Evolutionary conservation across 1,140 invertebrate species (phyloP).

Genomic region (Trichoplusia ni): DNA sequence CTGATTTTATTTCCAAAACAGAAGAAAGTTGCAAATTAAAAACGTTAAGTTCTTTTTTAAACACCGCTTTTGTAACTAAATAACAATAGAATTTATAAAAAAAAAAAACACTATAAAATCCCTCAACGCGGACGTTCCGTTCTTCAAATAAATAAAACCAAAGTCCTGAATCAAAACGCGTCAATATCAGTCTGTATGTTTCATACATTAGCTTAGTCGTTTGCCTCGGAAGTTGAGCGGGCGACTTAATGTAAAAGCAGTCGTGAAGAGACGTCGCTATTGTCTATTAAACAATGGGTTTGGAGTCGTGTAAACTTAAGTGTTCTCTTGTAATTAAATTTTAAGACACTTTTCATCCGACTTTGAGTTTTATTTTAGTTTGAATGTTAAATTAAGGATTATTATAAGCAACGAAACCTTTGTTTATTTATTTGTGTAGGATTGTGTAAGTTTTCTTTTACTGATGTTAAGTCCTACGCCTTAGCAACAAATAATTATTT

Average conservation of each 20-base stretch:
- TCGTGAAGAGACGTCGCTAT: conserved; percentile 13
- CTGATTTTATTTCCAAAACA: too few relatives aligned
- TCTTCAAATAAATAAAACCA: background rate
- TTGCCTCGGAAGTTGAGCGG: conserved; percentile 19
- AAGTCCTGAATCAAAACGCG: background rate
- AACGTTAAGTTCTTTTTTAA: too few relatives aligned
- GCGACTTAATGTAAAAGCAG: conserved; percentile 28
- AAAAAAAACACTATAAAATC: too few relatives aligned
- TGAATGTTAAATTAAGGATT: background rate
- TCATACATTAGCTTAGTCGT: conserved; percentile 23
- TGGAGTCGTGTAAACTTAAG: conserved; percentile 30
- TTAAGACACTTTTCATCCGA: conserved; percentile 32
- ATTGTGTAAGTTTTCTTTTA: too few relatives aligned
- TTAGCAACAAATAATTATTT: too few relatives aligned
- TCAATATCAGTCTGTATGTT: conserved; percentile 18
- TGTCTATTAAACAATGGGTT: conserved; percentile 24
- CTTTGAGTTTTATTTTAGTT: background rate
- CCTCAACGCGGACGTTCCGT: too few relatives aligned
- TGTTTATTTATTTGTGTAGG: too few relatives aligned
- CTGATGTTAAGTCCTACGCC: too few relatives aligned
- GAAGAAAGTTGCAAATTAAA: too few relatives aligned
- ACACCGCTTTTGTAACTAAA: too few relatives aligned
- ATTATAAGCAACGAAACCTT: background rate
- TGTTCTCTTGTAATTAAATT: conserved; percentile 39
- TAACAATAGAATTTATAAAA: too few relatives aligned